phyloP scores from a whole-genome alignment of 2,113 vertebrate species.

The Tamias sibiricus region DNA sequence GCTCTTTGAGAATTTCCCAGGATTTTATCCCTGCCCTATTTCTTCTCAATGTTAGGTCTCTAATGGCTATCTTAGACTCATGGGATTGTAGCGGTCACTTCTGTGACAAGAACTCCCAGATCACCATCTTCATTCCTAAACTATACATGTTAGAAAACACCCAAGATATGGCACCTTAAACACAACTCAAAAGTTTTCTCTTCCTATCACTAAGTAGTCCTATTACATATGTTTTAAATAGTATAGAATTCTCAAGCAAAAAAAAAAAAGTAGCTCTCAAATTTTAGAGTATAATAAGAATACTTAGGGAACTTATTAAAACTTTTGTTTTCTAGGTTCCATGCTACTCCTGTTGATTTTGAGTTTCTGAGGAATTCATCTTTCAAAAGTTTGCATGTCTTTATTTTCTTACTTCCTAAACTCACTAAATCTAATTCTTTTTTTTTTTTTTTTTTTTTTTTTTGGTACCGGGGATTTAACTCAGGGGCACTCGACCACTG shows the following conservation, averaged over 20 bases:
- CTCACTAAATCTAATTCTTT: not conserved
- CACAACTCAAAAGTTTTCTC: not conserved
- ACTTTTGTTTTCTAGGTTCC: not conserved
- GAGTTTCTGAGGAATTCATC: not conserved
- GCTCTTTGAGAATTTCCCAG: not conserved
- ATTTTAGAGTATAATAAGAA: not conserved
- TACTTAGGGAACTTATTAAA: not conserved
- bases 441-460: no score
- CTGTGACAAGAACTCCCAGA: not conserved
- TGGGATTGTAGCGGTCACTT: not conserved
- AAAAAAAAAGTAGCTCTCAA: not conserved
- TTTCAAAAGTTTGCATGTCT: not conserved
- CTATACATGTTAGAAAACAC: not conserved
- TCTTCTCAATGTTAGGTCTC: not conserved
- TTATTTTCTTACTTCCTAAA: slow-evolving; percentile 12
- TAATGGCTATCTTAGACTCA: not conserved
- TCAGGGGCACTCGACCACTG: no score
- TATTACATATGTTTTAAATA: not conserved
- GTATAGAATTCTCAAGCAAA: not conserved
- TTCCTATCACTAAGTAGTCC: not conserved
- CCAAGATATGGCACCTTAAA: not conserved
- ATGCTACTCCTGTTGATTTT: not conserved
- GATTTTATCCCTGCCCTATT: not conserved
- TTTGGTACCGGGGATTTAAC: no score
- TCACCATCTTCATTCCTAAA: not conserved